Base-by-base conservation (phyloP, 2,113 vertebrate genomes). In the Xiphorhynchus elegans region DNA sequence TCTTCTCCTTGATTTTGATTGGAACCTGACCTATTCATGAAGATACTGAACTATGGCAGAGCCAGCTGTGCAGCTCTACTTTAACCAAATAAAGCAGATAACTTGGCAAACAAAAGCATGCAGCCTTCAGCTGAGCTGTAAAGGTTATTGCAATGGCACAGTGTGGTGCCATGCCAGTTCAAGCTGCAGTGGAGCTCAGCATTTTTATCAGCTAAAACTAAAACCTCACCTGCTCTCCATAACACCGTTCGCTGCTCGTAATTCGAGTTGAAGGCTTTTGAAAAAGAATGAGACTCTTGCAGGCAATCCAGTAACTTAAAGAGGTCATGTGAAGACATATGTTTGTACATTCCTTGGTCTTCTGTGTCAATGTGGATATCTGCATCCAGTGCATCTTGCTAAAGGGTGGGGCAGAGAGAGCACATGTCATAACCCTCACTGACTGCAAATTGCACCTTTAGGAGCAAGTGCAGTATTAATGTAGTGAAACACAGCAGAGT, bases 231-330 rank as follows among this genome's bases (percentile, higher is more conserved):
- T 98, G 99, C 99, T 96, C 99, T 98, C 99, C 99, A 99, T 23
- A 99, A 98, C 4, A 99, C 98, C 3, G 99, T 99, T 81, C 99
- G 97, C 93, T 99, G 99, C 90, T 99, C 99, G 3, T 99, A 99
- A 97, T 99, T 99, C 93, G 99, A 99, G 97, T 99, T 99, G 96
- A 99, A 99, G 94, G 98, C 98, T 97, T 99, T 99, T 90, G 99
- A 99, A 91, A 99, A 99, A 7, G 98, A 98, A 96, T 99, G 99
- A 20, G 99, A 99, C 95, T 99, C 99, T 83, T 99, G 98, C 66
- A 99, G 97, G 96, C 99, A 99, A 96, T 99, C 99, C 49, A 99
- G 93, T 87, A 99, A 98, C 94, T 99, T 99, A 95, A 99, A 99
- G 84, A 99, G 99, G 95, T 99, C 99, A 84, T 98, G 98, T 8